Evolutionary conservation across 2,888 invertebrate species (phyloP).

Genomic region (Argynnis bischoffii): DNA sequence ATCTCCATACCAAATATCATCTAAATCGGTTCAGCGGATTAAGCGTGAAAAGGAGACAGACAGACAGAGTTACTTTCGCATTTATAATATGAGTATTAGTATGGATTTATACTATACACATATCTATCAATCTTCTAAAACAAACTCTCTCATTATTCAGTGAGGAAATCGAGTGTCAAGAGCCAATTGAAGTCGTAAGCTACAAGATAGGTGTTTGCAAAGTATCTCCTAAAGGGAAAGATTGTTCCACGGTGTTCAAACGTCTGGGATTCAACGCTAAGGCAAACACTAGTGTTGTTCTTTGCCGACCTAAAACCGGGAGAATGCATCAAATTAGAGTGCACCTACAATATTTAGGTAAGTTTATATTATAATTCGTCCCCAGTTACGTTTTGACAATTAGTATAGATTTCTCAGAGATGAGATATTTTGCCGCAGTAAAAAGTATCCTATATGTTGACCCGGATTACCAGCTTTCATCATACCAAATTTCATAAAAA

Average conservation of each 20-base stretch:
- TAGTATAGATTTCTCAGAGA: too few relatives aligned
- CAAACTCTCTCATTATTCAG: constrained; percentile 63
- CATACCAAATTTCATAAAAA: too few relatives aligned
- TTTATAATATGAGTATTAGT: too few relatives aligned
- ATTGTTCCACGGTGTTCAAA: constrained; percentile 95
- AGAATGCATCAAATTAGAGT: constrained; percentile 99
- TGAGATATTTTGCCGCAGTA: too few relatives aligned
- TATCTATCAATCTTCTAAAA: neutral
- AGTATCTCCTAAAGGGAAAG: constrained; percentile 95
- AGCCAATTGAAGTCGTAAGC: constrained; percentile 96
- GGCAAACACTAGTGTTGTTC: constrained; percentile 95
- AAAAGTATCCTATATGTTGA: too few relatives aligned
- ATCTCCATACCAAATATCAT: too few relatives aligned
- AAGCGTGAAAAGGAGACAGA: too few relatives aligned
- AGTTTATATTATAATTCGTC: constrained; percentile 44
- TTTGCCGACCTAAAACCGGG: constrained; percentile 97
- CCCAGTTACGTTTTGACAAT: too few relatives aligned
- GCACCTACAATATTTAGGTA: constrained; percentile 98
- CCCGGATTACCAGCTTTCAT: too few relatives aligned
- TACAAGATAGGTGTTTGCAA: constrained; percentile 98
- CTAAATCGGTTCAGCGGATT: too few relatives aligned
- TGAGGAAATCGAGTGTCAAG: constrained; percentile 91
- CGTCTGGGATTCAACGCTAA: constrained; percentile 93
- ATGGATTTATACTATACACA: too few relatives aligned
- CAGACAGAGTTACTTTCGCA: too few relatives aligned